Percentiles rank a stretch among this genome's conserved stretches.
These are phyloP conservation scores for Artemia franciscana DNA, from an alignment of 1,140 invertebrate species.

Conservation along the genomic window DNA sequence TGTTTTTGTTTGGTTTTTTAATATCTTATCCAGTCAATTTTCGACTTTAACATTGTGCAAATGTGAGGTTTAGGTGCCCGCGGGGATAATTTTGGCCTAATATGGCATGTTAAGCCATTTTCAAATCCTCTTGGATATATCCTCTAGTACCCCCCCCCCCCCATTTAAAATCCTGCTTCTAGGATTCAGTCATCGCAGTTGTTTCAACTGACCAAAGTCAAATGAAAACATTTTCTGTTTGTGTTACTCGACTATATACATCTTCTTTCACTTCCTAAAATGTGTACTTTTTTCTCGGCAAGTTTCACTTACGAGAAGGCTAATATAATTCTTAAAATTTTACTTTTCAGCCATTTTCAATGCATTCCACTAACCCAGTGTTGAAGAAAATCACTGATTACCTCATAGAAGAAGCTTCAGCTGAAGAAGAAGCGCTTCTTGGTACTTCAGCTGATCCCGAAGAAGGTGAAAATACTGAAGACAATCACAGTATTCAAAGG, in stretches of 20 bases:
- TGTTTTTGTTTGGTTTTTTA: no score
- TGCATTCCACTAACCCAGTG: conserved; percentile 79
- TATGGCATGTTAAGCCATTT: no score
- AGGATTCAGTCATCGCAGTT: no score
- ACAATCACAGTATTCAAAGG: conserved; percentile 38
- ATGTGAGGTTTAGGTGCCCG: no score
- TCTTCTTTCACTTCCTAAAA: not conserved
- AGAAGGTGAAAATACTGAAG: conserved; percentile 24
- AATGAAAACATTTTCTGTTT: no score
- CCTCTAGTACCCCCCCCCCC: no score
- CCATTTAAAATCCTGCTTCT: no score
- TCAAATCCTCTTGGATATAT: no score
- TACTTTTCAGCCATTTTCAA: conserved; percentile 29
- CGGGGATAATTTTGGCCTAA: no score
- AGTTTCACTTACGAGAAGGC: not conserved
- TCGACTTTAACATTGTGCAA: no score
- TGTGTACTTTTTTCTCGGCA: not conserved
- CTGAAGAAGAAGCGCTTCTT: conserved; percentile 87
- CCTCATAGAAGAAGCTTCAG: conserved; percentile 90
- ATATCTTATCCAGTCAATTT: no score
- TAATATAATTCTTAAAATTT: not conserved
- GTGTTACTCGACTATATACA: not conserved
- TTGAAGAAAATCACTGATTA: conserved; percentile 94
- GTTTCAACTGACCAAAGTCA: no score
- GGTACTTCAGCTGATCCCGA: conserved; percentile 31